These are phyloP conservation scores for Blastomussa wellsi DNA, from an alignment of 92 coral and sea anemone genomes.

Conservation along the genomic window DNA sequence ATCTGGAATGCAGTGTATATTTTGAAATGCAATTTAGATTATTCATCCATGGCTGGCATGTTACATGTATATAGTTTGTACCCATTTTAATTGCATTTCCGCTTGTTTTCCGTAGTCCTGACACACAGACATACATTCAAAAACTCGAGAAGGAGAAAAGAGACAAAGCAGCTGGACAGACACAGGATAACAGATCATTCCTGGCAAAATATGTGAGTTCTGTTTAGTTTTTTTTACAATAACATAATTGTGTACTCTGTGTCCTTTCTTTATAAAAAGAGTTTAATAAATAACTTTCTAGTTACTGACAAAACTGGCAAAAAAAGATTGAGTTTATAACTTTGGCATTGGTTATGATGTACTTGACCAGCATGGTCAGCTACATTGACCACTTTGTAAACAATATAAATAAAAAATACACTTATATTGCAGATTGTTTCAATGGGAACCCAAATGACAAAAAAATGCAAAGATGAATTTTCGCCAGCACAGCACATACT, in stretches of 20 bases:
- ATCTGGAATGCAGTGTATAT: too few relatives aligned
- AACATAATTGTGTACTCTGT: background rate
- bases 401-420: too few relatives aligned
- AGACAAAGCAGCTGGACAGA: constrained; percentile 82
- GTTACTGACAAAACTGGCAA: background rate
- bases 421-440: too few relatives aligned
- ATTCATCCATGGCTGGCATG: background rate
- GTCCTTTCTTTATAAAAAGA: background rate
- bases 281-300: background rate
- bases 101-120: constrained; percentile 60
- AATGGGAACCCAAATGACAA: too few relatives aligned
- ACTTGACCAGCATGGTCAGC: background rate
- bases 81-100: background rate
- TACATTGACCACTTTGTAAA: too few relatives aligned
- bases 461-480: too few relatives aligned
- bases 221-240: background rate
- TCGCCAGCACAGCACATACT: too few relatives aligned
- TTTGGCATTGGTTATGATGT: background rate
- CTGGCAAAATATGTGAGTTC: constrained; percentile 85
- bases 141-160: constrained; percentile 84
- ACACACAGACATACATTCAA: constrained; percentile 91
- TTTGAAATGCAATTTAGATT: background rate
- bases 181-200: constrained; percentile 92
- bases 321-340: background rate
- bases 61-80: background rate